phyloP scores from a whole-genome alignment of 2,888 invertebrate species.

The Osmoderma eremita region DNA sequence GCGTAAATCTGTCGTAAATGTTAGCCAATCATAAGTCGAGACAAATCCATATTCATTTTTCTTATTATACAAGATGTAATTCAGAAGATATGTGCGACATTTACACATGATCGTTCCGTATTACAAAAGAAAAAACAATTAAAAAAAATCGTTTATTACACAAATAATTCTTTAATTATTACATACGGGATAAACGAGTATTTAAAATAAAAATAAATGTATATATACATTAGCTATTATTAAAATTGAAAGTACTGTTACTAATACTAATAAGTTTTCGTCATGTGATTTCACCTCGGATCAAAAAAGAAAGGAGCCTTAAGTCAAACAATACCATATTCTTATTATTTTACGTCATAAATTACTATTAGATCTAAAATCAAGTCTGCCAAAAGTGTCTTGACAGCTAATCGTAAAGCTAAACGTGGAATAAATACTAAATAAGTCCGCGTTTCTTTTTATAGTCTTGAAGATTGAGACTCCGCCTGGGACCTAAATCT shows the following conservation, averaged over 20 bases:
- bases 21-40: no score
- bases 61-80: no score
- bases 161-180: conserved; percentile 31
- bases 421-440: conserved; percentile 55
- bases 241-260: conserved; percentile 27
- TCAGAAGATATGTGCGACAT: neutral
- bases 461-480: conserved; percentile 90
- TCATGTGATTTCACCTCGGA: conserved; percentile 5
- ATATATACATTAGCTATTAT: conserved; percentile 31
- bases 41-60: no score
- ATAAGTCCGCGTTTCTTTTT: conserved; percentile 93
- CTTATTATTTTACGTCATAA: conserved; percentile 24
- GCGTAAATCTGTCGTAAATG: no score
- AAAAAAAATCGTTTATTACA: conserved; percentile 34
- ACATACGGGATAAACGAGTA: conserved; percentile 30
- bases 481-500: conserved; percentile 84
- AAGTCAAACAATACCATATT: conserved; percentile 25
- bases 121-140: conserved; percentile 23
- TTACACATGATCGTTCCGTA: neutral
- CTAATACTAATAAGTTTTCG: conserved; percentile 28
- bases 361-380: conserved; percentile 30
- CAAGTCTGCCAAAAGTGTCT: conserved; percentile 22
- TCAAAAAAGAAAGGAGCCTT: neutral
- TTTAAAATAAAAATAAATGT: conserved; percentile 38
- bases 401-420: neutral